phyloP scores from a whole-genome alignment of 2,113 vertebrate genomes.

The Ranitomeya imitator region DNA sequence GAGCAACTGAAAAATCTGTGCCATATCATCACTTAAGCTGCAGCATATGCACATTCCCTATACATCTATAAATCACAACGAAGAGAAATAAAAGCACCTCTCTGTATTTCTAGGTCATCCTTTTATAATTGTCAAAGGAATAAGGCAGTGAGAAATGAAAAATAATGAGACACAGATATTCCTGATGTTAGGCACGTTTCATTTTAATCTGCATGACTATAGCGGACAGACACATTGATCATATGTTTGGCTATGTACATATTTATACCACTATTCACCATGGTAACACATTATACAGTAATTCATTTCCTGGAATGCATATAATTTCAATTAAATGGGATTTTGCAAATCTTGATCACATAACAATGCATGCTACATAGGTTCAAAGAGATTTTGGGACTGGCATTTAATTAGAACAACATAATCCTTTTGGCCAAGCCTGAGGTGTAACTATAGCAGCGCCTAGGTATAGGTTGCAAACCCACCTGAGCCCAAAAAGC shows the following conservation, averaged over 20 bases:
- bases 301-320: neutral
- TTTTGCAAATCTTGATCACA: neutral
- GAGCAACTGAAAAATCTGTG: constrained; percentile 30
- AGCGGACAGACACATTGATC: neutral
- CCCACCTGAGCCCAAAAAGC: neutral
- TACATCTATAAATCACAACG: constrained; percentile 25
- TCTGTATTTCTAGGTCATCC: constrained; percentile 50
- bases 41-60: constrained; percentile 10
- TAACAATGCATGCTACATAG: neutral
- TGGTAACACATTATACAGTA: neutral
- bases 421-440: too few species aligned
- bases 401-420: neutral
- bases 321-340: neutral
- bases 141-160: constrained; percentile 21
- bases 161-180: constrained; percentile 26
- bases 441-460: neutral
- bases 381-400: neutral
- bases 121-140: constrained; percentile 44
- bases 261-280: neutral
- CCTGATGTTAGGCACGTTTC: constrained; percentile 1
- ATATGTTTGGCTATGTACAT: neutral
- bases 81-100: constrained; percentile 16
- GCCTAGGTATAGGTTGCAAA: neutral
- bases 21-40: neutral
- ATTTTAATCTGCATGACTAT: constrained; percentile 2